Percentiles rank a stretch among this genome's conserved stretches.
These are phyloP conservation scores for Pecten maximus DNA, from an alignment of 2,888 invertebrate genomes.

Conservation along the genomic window DNA sequence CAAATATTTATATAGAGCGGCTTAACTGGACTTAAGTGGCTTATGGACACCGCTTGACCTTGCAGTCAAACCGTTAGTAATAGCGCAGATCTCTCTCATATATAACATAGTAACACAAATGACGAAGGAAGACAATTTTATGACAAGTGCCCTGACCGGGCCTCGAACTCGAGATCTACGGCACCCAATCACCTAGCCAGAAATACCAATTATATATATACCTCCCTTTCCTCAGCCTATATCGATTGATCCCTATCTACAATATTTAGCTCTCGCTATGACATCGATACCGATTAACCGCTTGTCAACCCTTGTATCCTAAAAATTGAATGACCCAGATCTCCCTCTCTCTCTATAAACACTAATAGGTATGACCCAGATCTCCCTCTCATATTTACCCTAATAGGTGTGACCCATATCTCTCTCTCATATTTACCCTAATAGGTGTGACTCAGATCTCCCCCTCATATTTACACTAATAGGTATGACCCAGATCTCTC, in stretches of 20 bases:
- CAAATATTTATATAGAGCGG: neutral
- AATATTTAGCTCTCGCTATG: no score
- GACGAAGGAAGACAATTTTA: no score
- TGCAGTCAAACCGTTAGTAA: neutral
- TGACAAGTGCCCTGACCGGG: neutral
- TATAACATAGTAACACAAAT: no score
- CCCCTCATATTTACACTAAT: neutral
- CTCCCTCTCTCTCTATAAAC: neutral
- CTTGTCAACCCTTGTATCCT: no score
- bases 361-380: neutral
- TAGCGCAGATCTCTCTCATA: neutral
- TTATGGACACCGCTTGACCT: neutral
- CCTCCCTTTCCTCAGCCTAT: no score
- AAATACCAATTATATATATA: no score
- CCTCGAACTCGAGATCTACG: no score
- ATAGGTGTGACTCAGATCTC: neutral
- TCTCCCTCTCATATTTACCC: neutral
- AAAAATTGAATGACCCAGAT: neutral
- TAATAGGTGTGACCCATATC: neutral
- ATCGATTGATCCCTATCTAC: no score
- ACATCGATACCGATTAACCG: no score
- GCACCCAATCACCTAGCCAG: no score
- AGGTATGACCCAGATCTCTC: neutral
- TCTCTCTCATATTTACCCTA: neutral
- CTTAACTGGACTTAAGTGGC: neutral